Conservation (phyloP, 2,888 invertebrate species). For the Drosophila aldrichi region DNA sequence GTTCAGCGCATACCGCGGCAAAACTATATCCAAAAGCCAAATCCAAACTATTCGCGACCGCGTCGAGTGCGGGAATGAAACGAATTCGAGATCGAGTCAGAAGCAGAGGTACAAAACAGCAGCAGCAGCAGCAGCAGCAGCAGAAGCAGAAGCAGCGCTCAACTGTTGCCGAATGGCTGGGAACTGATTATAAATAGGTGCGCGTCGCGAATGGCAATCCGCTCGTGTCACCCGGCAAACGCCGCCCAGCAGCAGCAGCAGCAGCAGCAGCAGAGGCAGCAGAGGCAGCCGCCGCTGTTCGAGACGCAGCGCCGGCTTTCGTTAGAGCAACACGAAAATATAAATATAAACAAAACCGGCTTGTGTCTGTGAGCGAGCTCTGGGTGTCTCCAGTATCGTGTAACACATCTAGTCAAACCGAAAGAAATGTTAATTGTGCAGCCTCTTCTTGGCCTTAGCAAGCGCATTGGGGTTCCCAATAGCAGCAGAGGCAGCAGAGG, state of each 20-base stretch:
- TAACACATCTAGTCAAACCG: constrained; percentile 31
- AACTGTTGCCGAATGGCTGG: constrained; percentile 56
- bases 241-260: constrained; percentile 13
- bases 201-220: constrained; percentile 53
- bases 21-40: constrained; percentile 38
- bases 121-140: constrained; percentile 40
- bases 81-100: constrained; percentile 49
- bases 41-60: constrained; percentile 66
- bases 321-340: constrained; percentile 41
- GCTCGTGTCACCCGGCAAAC: constrained; percentile 49
- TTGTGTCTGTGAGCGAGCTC: constrained; percentile 32
- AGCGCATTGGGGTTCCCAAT: constrained; percentile 6
- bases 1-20: constrained; percentile 7
- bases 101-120: constrained; percentile 36
- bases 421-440: constrained; percentile 41
- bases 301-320: constrained; percentile 75
- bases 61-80: constrained; percentile 63
- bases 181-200: constrained; percentile 75
- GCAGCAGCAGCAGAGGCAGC: constrained; percentile 1
- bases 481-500: not conserved
- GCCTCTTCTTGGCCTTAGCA: constrained; percentile 11
- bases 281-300: constrained; percentile 34
- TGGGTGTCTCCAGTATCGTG: constrained; percentile 33
- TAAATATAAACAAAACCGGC: constrained; percentile 51
- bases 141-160: constrained; percentile 50